These are phyloP conservation scores for Argyra leucocephala DNA, from an alignment of 2,888 invertebrate genomes.

Conservation along the genomic window DNA sequence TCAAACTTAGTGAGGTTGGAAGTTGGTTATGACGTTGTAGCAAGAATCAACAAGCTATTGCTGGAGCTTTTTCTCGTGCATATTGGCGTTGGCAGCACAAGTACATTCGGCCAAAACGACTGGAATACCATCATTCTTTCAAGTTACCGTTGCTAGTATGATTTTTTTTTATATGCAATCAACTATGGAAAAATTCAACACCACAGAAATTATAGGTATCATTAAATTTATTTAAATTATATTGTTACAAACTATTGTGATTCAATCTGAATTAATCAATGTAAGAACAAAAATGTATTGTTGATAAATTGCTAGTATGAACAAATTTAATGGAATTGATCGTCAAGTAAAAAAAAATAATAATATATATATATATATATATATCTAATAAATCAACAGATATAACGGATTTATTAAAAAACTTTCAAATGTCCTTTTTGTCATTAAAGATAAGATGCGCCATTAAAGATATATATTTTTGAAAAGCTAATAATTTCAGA, in stretches of 20 bases:
- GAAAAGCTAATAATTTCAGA: no score
- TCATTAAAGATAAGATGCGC: no score
- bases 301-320: not conserved
- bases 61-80: slow-evolving; percentile 62
- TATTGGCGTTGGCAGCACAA: slow-evolving; percentile 92
- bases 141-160: slow-evolving; percentile 58
- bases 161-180: slow-evolving; percentile 68
- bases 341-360: no score
- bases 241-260: not conserved
- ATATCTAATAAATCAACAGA: no score
- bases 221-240: slow-evolving; percentile 48
- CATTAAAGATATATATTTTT: no score
- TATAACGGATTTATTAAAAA: no score
- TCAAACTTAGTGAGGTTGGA: slow-evolving; percentile 75
- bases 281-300: not conserved
- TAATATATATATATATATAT: no score
- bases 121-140: slow-evolving; percentile 69
- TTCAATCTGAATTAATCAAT: not conserved
- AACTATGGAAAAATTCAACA: slow-evolving; percentile 72
- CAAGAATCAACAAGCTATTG: slow-evolving; percentile 60
- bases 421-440: no score
- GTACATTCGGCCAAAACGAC: slow-evolving; percentile 68
- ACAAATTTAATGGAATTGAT: not conserved
- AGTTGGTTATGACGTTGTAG: slow-evolving; percentile 79
- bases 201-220: slow-evolving; percentile 80